phyloP scores from a whole-genome alignment of 2,113 vertebrate species.

The Archocentrus centrarchus region DNA sequence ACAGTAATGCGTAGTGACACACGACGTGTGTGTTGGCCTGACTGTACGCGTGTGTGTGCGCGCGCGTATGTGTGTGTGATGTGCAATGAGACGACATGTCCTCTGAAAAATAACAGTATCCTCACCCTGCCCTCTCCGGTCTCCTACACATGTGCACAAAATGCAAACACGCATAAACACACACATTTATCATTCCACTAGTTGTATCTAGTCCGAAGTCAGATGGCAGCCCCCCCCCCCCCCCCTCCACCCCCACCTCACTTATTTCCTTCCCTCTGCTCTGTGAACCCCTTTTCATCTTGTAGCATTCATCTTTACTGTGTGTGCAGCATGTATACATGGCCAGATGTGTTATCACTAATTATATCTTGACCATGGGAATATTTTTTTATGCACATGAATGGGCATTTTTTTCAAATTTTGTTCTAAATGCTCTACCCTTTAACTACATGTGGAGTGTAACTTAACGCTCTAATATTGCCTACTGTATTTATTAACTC shows the following conservation, averaged over 20 bases:
- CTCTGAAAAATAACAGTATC: slow-evolving; percentile 80
- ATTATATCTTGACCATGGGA: background rate
- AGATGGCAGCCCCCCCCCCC: slow-evolving; percentile 21
- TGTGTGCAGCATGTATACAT: background rate
- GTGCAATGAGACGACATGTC: slow-evolving; percentile 84
- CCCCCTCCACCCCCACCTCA: background rate
- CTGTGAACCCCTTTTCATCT: background rate
- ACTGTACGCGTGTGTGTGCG: slow-evolving; percentile 23
- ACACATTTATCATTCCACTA: slow-evolving; percentile 54
- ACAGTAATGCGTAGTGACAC: slow-evolving; percentile 87
- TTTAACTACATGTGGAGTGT: background rate
- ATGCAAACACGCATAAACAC: slow-evolving; percentile 52
- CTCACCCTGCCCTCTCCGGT: slow-evolving; percentile 61
- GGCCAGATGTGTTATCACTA: background rate
- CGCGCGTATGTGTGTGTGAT: slow-evolving; percentile 58
- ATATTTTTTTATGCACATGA: background rate
- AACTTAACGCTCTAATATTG: too few species aligned
- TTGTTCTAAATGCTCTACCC: background rate
- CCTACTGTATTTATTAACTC: background rate
- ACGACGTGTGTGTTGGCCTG: slow-evolving; percentile 66
- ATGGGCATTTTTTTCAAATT: background rate
- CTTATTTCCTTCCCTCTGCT: background rate
- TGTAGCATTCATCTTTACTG: background rate
- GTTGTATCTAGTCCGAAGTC: slow-evolving; percentile 41
- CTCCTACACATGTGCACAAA: slow-evolving; percentile 57